These are phyloP conservation scores for Subacronicta megacephala DNA, from an alignment of 2,888 invertebrate genomes.

Conservation along the genomic window DNA sequence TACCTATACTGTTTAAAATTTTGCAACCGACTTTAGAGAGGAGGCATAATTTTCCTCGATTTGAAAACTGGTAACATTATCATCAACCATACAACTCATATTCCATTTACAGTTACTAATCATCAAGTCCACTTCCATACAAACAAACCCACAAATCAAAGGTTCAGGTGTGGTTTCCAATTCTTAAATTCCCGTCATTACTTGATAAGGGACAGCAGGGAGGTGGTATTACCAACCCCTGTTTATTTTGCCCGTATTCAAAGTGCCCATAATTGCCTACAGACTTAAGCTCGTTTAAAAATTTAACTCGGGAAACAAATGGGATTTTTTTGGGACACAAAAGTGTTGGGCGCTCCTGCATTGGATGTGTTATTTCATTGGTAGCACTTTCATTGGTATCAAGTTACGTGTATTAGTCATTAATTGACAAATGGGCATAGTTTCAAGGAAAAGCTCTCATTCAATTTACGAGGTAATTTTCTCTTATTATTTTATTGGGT, in stretches of 20 bases:
- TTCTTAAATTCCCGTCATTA: slow-evolving; percentile 79
- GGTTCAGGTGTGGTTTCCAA: slow-evolving; percentile 78
- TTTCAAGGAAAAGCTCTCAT: neutral
- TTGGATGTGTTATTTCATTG: neutral
- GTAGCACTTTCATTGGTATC: no score
- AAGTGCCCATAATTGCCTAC: slow-evolving; percentile 74
- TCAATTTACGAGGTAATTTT: no score
- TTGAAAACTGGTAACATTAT: neutral
- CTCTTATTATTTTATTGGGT: no score
- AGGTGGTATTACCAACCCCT: slow-evolving; percentile 68
- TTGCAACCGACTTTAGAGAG: no score
- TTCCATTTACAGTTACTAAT: neutral
- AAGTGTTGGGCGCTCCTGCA: slow-evolving; percentile 44
- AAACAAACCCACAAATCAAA: slow-evolving; percentile 43
- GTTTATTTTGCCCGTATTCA: slow-evolving; percentile 73
- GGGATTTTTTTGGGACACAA: slow-evolving; percentile 51
- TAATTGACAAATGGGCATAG: neutral
- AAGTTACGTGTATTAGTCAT: neutral
- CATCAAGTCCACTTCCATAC: slow-evolving; percentile 9
- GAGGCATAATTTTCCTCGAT: no score
- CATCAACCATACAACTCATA: neutral
- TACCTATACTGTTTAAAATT: no score
- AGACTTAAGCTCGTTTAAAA: slow-evolving; percentile 74
- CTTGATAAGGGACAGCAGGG: slow-evolving; percentile 74
- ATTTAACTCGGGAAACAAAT: slow-evolving; percentile 61